A percentile compares a stretch with the other conserved stretches of the same genome.
These are phyloP conservation scores for Heliocidaris tuberculata DNA, from an alignment of 35 echinoderm and acorn worm genomes.

Conservation along the genomic window DNA sequence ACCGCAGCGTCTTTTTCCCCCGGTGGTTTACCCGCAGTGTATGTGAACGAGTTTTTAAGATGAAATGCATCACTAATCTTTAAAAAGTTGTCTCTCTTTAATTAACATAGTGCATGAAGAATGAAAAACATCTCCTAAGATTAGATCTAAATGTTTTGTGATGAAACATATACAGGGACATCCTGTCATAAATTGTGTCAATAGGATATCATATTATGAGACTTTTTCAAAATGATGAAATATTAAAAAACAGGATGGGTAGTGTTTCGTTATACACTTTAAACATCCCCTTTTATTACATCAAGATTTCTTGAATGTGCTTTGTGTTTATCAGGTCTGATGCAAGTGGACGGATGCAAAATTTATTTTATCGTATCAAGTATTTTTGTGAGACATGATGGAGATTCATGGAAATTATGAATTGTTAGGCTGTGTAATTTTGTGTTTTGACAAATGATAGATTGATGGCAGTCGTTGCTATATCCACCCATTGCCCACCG, in stretches of 20 bases:
- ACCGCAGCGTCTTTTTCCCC: too few relatives aligned
- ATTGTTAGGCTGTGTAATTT: too few relatives aligned
- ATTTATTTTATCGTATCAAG: background rate
- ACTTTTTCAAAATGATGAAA: background rate
- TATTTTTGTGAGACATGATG: background rate
- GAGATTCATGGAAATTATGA: background rate
- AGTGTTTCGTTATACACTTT: background rate
- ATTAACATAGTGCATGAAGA: too few relatives aligned
- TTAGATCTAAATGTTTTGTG: background rate
- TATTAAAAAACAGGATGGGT: background rate
- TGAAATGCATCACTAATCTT: too few relatives aligned
- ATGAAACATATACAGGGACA: background rate
- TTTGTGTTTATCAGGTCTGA: background rate
- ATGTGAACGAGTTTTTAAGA: too few relatives aligned
- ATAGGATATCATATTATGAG: background rate
- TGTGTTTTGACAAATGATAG: too few relatives aligned
- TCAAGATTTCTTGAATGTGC: background rate
- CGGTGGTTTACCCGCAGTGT: too few relatives aligned
- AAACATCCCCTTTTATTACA: background rate
- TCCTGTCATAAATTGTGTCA: background rate
- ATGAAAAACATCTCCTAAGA: too few relatives aligned
- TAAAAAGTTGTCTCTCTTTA: too few relatives aligned
- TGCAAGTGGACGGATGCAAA: background rate
- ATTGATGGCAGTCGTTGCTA: too few relatives aligned
- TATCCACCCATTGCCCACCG: too few relatives aligned